Conservation (phyloP, 2,113 vertebrate species). For the Polypterus bichir region DNA sequence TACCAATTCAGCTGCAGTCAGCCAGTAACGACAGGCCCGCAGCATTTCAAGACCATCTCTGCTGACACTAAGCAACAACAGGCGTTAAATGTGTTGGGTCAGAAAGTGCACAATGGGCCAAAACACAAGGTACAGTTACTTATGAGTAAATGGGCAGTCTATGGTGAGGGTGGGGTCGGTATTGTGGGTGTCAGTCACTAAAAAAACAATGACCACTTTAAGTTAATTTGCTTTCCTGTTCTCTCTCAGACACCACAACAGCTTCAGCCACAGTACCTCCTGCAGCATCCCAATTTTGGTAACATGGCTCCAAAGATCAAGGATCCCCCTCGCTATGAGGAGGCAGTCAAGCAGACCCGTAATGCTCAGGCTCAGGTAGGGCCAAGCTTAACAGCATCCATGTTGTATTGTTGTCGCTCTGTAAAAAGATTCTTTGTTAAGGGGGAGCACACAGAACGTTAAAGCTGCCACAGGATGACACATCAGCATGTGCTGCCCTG, state of each 20-base stretch:
- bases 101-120: conserved; percentile 62
- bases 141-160: too few relatives aligned
- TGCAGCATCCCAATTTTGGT: conserved; percentile 58
- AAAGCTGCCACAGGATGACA: too few relatives aligned
- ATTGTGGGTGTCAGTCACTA: neutral
- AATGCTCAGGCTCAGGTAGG: conserved; percentile 67
- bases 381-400: neutral
- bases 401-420: too few relatives aligned
- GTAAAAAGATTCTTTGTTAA: too few relatives aligned
- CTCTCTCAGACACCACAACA: conserved; percentile 19
- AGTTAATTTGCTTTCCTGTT: neutral
- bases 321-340: conserved; percentile 89
- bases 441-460: too few relatives aligned
- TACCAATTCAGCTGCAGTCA: conserved; percentile 46
- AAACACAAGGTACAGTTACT: conserved; percentile 59
- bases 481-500: too few relatives aligned
- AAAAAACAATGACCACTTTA: neutral
- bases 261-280: conserved; percentile 39
- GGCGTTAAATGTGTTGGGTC: conserved; percentile 35
- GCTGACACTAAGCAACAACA: conserved; percentile 41
- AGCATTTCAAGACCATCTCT: conserved; percentile 60
- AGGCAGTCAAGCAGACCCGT: conserved; percentile 87
- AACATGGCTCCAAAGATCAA: conserved; percentile 58
- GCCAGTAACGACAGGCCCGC: conserved; percentile 47
- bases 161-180: neutral